Evolutionary conservation across 64 coral and sea anemone species (phyloP).

Genomic region (Acropora yongei): DNA sequence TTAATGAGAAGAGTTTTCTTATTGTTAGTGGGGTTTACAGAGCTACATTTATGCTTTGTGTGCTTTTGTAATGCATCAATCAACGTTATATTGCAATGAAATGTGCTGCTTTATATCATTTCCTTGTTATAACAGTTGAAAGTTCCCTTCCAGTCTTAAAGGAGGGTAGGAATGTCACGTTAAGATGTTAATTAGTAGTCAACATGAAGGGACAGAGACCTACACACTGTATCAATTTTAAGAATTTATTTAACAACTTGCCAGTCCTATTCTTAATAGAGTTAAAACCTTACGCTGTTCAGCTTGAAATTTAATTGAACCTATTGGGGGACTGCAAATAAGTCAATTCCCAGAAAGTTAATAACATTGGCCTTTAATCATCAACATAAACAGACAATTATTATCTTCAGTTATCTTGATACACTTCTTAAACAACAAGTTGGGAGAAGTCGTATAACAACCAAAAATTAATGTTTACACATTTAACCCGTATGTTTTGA

Average conservation of each 20-base stretch:
- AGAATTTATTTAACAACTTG: too few species aligned
- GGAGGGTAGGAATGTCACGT: conserved; percentile 14
- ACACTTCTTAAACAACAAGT: conserved; percentile 9
- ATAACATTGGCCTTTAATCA: conserved; percentile 30
- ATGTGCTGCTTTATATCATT: conserved; percentile 7
- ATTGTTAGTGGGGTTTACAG: background rate
- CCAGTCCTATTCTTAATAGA: background rate
- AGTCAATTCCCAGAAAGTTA: conserved; percentile 13
- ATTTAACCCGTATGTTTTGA: conserved; percentile 10
- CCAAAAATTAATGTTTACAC: conserved; percentile 14
- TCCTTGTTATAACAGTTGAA: conserved; percentile 16
- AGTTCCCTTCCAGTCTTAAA: conserved; percentile 22
- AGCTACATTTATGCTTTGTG: conserved; percentile 3
- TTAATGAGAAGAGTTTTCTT: conserved; percentile 28
- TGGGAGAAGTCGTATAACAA: conserved; percentile 16
- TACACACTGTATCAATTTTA: conserved; percentile 7
- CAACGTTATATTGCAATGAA: conserved; percentile 17
- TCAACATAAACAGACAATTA: conserved; percentile 20
- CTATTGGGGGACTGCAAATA: conserved; percentile 21
- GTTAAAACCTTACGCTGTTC: conserved; percentile 14
- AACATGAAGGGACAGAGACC: conserved; percentile 25
- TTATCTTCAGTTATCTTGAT: background rate
- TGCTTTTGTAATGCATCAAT: conserved; percentile 24
- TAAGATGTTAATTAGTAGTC: conserved; percentile 6
- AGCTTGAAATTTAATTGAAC: conserved; percentile 24